Evolutionary conservation across 2,113 vertebrate species (phyloP).

Genomic region (Gymnobelideus leadbeateri): DNA sequence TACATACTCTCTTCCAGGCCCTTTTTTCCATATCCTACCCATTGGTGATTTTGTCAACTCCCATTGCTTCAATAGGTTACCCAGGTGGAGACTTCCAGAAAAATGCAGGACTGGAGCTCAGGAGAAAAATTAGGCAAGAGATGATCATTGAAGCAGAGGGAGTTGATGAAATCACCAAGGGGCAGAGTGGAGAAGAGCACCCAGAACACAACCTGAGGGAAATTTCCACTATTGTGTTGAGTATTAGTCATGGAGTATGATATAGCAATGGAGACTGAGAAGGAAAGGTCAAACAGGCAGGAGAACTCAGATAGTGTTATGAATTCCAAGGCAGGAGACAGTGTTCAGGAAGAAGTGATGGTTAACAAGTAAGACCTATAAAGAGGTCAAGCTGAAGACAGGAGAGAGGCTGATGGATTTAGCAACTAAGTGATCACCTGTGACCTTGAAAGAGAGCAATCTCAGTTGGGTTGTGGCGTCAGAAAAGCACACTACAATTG

Average conservation of each 20-base stretch:
- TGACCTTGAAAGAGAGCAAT: background rate
- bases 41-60: too few species aligned
- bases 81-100: too few species aligned
- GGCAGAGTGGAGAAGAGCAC: background rate
- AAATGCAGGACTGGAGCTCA: too few species aligned
- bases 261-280: background rate
- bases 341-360: constrained; percentile 6
- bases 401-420: background rate
- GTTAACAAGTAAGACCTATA: background rate
- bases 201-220: background rate
- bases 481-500: background rate
- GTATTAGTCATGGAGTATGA: background rate
- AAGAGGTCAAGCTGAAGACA: background rate
- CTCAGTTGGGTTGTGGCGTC: background rate
- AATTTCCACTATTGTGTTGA: background rate
- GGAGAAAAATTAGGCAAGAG: background rate
- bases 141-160: background rate
- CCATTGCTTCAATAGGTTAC: too few species aligned
- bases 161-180: background rate
- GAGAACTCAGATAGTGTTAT: background rate
- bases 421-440: background rate
- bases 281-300: constrained; percentile 12
- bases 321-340: constrained; percentile 26
- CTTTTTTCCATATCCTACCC: too few species aligned
- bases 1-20: too few species aligned